phyloP scores from a whole-genome alignment of 2,888 invertebrate species.

The Lepas anatifera region DNA sequence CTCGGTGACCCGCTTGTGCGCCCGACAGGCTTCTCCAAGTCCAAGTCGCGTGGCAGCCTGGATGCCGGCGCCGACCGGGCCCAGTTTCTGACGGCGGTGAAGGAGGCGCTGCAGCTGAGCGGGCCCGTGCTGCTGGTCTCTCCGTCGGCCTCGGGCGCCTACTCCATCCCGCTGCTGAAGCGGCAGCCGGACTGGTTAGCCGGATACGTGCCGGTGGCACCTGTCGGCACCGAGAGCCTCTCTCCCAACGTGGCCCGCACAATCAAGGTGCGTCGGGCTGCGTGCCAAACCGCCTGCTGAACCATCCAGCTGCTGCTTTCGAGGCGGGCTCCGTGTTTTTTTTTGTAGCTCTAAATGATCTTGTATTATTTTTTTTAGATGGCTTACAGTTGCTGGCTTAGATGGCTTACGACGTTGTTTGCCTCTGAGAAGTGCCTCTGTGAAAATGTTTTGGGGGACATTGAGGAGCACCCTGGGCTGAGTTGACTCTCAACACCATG shows the following conservation, averaged over 20 bases:
- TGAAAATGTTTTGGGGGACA: no score
- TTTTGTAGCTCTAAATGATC: no score
- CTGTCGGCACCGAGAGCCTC: constrained; percentile 30
- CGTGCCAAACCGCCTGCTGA: no score
- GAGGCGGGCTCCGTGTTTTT: no score
- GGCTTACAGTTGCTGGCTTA: no score
- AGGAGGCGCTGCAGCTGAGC: background rate
- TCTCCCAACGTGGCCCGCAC: constrained; percentile 24
- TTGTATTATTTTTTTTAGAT: no score
- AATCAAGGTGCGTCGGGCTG: constrained; percentile 18
- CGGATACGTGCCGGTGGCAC: constrained; percentile 34
- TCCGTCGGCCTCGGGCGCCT: constrained; percentile 40
- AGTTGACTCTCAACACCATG: no score
- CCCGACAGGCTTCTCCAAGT: constrained; percentile 5
- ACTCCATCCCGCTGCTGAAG: constrained; percentile 35
- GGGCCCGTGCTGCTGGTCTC: constrained; percentile 33
- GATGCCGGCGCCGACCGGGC: background rate
- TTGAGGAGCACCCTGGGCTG: no score
- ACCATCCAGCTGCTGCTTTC: no score
- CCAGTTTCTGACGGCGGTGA: constrained; percentile 9
- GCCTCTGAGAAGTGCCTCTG: no score
- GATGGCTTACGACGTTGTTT: no score
- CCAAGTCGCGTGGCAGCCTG: background rate
- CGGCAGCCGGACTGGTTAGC: constrained; percentile 26
- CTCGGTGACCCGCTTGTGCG: no score